Evolutionary conservation across 2,113 vertebrate species (phyloP).

Genomic region (Gorsachius goisagi): DNA sequence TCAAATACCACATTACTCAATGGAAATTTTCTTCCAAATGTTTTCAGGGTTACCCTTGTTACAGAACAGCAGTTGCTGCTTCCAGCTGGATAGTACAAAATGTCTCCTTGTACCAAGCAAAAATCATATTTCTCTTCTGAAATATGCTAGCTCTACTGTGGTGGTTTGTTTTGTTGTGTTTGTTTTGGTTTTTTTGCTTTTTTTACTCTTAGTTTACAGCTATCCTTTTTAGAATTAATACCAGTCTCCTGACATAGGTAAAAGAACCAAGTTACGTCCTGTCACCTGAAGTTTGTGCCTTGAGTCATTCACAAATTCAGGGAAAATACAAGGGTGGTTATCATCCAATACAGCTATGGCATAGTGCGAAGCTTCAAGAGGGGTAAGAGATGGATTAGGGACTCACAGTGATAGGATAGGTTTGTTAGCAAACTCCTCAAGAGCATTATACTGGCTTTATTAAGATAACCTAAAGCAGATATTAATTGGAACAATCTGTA

Average conservation of each 20-base stretch:
- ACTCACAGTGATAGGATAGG: neutral
- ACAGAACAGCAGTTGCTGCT: neutral
- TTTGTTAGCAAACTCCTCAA: neutral
- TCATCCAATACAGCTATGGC: neutral
- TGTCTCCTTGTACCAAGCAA: neutral
- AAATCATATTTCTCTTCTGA: neutral
- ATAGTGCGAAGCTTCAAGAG: neutral
- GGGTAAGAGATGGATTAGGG: neutral
- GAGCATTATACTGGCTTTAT: neutral
- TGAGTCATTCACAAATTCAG: neutral
- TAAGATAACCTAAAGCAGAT: neutral
- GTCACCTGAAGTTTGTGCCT: neutral
- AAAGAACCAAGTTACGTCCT: neutral
- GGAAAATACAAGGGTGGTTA: neutral
- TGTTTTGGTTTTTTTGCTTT: neutral
- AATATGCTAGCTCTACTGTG: neutral
- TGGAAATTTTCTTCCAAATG: neutral
- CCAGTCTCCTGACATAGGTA: neutral
- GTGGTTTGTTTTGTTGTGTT: neutral
- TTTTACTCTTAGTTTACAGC: neutral
- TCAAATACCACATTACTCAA: neutral
- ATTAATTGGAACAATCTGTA: neutral
- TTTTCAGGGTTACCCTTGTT: neutral
- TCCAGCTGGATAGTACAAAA: neutral
- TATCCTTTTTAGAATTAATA: neutral